Conservation (phyloP, 2,113 vertebrate genomes). For the Brachyhypopomus gauderio region DNA sequence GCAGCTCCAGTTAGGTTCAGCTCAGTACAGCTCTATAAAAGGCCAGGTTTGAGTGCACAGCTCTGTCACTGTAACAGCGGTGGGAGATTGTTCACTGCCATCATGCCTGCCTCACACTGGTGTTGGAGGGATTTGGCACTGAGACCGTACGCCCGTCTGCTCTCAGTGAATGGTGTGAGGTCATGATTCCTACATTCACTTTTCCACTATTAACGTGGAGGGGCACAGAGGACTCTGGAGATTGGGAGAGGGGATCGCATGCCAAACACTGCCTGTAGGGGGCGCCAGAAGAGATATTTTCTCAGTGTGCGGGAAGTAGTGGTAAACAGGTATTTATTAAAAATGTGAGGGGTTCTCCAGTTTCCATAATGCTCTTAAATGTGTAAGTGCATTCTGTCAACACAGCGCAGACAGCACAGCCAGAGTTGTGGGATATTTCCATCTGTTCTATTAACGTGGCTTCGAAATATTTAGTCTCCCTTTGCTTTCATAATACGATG, state of each 20-base stretch:
- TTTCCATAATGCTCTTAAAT: constrained; percentile 16
- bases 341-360: background rate
- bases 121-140: constrained; percentile 6
- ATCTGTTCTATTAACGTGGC: background rate
- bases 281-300: constrained; percentile 30
- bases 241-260: background rate
- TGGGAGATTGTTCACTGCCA: background rate
- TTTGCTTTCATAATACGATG: too few species aligned
- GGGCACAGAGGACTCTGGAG: background rate
- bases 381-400: background rate
- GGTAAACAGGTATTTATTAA: background rate
- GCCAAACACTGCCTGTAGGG: constrained; percentile 36
- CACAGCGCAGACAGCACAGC: background rate
- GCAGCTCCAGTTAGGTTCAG: constrained; percentile 10
- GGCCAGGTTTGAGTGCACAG: constrained; percentile 12
- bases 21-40: constrained; percentile 33
- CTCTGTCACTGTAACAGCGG: background rate
- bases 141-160: constrained; percentile 20
- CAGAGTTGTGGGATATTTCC: background rate
- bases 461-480: too few species aligned
- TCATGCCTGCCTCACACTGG: background rate
- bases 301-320: constrained; percentile 18
- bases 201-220: constrained; percentile 39
- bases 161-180: constrained; percentile 22
- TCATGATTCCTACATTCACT: constrained; percentile 27